Evolutionary conservation across 2,888 invertebrate genomes (phyloP).

Genomic region (Zaprionus obscuricornis): DNA sequence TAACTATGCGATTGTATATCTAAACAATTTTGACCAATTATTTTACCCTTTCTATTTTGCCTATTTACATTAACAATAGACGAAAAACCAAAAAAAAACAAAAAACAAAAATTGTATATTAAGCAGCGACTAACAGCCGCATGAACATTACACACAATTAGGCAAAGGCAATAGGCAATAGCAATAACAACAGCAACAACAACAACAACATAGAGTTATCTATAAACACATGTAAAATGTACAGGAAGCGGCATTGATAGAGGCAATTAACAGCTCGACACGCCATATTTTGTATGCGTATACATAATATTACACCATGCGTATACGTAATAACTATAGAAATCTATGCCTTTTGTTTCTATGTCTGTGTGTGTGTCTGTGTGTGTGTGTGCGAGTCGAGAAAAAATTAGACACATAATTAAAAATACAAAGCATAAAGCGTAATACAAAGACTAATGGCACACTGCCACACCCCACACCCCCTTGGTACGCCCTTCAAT

Average conservation of each 20-base stretch:
- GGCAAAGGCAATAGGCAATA: slow-evolving; percentile 34
- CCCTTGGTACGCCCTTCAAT: neutral
- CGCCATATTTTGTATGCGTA: slow-evolving; percentile 65
- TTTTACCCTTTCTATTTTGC: slow-evolving; percentile 21
- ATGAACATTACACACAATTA: slow-evolving; percentile 55
- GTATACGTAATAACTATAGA: slow-evolving; percentile 14
- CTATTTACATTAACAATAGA: too few species aligned
- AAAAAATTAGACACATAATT: slow-evolving; percentile 73
- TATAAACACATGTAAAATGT: slow-evolving; percentile 70
- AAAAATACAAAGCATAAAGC: slow-evolving; percentile 74
- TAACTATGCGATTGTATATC: too few species aligned
- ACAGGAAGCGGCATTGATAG: slow-evolving; percentile 74
- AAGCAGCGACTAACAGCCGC: slow-evolving; percentile 14
- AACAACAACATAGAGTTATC: slow-evolving; percentile 34
- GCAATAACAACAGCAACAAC: slow-evolving; percentile 10
- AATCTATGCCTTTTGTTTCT: slow-evolving; percentile 5
- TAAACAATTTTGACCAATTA: slow-evolving; percentile 40
- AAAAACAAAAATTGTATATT: slow-evolving; percentile 38
- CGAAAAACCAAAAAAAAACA: neutral
- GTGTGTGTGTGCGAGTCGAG: slow-evolving; percentile 2
- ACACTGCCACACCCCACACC: slow-evolving; percentile 20
- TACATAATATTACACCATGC: slow-evolving; percentile 20
- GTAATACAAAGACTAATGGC: slow-evolving; percentile 61
- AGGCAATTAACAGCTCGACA: slow-evolving; percentile 76
- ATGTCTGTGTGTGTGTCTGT: neutral